Base-by-base conservation (phyloP, 2,797 vertebrate species). In the Botia kubotai region DNA sequence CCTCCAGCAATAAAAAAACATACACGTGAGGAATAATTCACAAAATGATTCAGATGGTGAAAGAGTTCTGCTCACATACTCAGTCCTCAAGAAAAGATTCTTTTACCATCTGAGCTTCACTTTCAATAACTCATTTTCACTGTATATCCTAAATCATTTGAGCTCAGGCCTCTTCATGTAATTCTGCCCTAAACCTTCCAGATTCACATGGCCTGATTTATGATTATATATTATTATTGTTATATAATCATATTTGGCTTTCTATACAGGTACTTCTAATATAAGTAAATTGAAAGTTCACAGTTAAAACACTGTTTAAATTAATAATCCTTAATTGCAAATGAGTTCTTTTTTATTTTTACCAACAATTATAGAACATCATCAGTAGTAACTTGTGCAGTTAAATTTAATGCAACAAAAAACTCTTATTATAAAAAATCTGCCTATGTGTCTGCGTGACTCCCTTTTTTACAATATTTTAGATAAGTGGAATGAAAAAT, bases 1-100 rank as follows among this genome's bases (percentile, higher is more conserved):
- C 63, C 19, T 72, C 19, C 21, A 36, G n/a, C 72, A 39, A 66
- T 78, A 68, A 72, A 76, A 26, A 78, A 57, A 36, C 62, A 77
- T 14, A 67, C 60, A 26, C 19, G 17, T 60, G 29, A 52, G 33
- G 36, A 65, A 62, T 29, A 26, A 26, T 60, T 75, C 52, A 29
- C 39, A 26, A 67, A 57, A 68, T 21, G 13, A 39, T 39, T 66
- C 63, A 66, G 63, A 66, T 3, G 10, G 29, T 19, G 36, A 57
- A 26, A 53, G 10, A 19, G 7, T 48, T 52, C 77, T 39, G 67
- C 55, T 60, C 63, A 68, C 36, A n/a, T 48, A 75, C 36, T 46
- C 43, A 11, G 14, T 75, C 72, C 60, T 19, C 33, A n/a, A 2
- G 19, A 36, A 63, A 26, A 43, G 10, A 29, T 75, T 48, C 19